These are phyloP conservation scores for Drosophila takahashii DNA, from an alignment of 1,140 invertebrate genomes.

Conservation along the genomic window DNA sequence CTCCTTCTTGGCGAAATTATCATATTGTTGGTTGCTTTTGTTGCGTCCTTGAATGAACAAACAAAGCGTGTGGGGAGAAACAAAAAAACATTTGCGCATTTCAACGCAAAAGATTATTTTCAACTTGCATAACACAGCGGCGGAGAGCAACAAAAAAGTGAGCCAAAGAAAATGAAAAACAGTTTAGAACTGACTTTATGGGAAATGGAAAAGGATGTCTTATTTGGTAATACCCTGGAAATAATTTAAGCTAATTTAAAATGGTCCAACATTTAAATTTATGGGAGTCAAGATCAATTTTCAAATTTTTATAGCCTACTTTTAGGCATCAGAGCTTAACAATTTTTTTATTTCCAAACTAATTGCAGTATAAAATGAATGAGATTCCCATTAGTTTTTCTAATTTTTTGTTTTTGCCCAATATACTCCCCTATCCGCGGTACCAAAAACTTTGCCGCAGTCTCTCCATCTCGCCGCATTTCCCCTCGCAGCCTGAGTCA, in stretches of 20 bases:
- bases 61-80: slow-evolving; percentile 53
- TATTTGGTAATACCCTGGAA: not conserved
- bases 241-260: not conserved
- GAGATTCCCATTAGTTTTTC: too few species aligned
- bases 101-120: slow-evolving; percentile 70
- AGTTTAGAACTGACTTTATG: slow-evolving; percentile 10
- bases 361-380: not conserved
- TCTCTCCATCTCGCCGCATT: slow-evolving; percentile 50
- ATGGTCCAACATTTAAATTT: not conserved
- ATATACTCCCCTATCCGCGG: slow-evolving; percentile 2
- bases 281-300: not conserved
- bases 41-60: slow-evolving; percentile 68
- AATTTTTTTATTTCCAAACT: not conserved
- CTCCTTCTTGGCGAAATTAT: slow-evolving; percentile 59
- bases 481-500: slow-evolving; percentile 21
- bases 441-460: slow-evolving; percentile 47
- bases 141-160: slow-evolving; percentile 5
- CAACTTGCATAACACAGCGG: slow-evolving; percentile 52
- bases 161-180: slow-evolving; percentile 34
- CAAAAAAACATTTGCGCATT: slow-evolving; percentile 73
- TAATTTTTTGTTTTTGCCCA: not conserved
- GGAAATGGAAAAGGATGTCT: not conserved
- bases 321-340: not conserved
- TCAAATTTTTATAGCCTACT: not conserved
- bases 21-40: slow-evolving; percentile 73